phyloP scores from a whole-genome alignment of 2,797 vertebrate genomes.

The Heterohyrax brucei region DNA sequence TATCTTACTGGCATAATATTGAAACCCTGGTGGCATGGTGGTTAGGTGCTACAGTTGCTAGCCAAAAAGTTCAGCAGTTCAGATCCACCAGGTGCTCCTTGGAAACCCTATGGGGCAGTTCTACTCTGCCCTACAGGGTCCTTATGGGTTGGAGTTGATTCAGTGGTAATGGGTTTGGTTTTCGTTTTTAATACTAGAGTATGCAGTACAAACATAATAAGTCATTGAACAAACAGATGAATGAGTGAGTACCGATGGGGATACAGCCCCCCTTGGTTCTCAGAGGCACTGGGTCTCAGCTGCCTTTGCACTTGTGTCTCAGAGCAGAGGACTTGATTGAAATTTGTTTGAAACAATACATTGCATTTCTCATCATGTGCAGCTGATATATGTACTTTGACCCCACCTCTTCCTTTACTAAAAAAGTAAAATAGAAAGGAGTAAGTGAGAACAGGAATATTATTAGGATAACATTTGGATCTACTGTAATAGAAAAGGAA shows the following conservation, averaged over 20 bases:
- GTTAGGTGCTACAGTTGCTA: too few species aligned
- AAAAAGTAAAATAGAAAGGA: slow-evolving; percentile 32
- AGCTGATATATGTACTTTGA: neutral
- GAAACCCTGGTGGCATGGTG: too few species aligned
- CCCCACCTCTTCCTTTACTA: neutral
- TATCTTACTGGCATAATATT: too few species aligned
- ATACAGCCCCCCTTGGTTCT: neutral
- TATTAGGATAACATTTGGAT: slow-evolving; percentile 20
- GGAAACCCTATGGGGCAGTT: too few species aligned
- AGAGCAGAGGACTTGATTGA: neutral
- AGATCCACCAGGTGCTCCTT: too few species aligned
- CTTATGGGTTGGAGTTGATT: too few species aligned
- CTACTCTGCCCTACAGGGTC: too few species aligned
- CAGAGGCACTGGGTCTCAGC: neutral
- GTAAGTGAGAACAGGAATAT: neutral
- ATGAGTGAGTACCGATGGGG: neutral
- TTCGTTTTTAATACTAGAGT: neutral
- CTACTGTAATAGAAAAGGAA: neutral
- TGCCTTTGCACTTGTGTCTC: neutral
- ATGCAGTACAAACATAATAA: neutral
- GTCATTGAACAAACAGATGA: neutral
- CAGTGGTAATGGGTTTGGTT: too few species aligned
- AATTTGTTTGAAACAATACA: neutral
- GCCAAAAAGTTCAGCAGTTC: too few species aligned
- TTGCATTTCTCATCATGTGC: neutral